Conservation (phyloP, 2,888 invertebrate species). For the Zaprionus lineosus region DNA sequence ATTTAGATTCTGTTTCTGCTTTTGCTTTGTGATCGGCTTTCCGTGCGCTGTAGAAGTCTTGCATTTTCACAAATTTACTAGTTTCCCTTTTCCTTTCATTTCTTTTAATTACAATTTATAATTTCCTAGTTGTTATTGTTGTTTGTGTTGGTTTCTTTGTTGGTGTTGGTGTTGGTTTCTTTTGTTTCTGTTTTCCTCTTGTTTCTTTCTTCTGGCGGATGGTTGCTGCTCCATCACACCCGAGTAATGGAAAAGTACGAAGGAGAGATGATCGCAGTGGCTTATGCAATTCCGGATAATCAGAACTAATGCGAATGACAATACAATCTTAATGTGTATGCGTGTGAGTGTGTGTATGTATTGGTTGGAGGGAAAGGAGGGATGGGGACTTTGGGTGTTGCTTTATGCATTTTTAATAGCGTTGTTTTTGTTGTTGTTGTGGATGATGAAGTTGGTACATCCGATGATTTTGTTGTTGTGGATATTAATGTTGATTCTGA, state of each 20-base stretch:
- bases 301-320: no score
- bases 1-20: no score
- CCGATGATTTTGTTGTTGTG: not conserved
- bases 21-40: constrained; percentile 30
- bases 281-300: not conserved
- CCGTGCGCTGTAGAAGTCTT: constrained; percentile 57
- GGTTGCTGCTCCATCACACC: not conserved
- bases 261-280: not conserved
- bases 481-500: no score
- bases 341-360: constrained; percentile 1
- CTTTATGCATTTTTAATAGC: no score
- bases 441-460: not conserved
- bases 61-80: constrained; percentile 65
- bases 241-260: not conserved
- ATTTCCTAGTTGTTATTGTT: constrained; percentile 73
- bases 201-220: constrained; percentile 6
- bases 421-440: constrained; percentile 9
- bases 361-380: not conserved
- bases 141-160: constrained; percentile 7
- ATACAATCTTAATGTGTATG: not conserved
- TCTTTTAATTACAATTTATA: constrained; percentile 64
- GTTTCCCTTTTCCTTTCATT: constrained; percentile 51
- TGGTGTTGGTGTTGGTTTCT: constrained; percentile 5
- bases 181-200: no score
- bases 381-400: no score